Conservation (phyloP, 1,140 invertebrate genomes). For the Drosophila virilis region DNA sequence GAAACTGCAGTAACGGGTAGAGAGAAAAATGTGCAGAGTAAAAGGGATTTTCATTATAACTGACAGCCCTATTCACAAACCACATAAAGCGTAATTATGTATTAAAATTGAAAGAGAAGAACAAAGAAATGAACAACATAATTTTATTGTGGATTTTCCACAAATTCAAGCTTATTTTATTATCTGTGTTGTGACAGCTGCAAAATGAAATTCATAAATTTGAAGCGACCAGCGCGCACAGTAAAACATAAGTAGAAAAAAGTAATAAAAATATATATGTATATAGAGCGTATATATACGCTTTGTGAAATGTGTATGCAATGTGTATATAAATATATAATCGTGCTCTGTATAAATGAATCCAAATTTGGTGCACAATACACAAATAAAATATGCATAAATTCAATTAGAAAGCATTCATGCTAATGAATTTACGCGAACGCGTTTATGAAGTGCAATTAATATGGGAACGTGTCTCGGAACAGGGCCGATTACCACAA, state of each 20-base stretch:
- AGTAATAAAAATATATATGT: slow-evolving; percentile 8
- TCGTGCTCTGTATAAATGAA: slow-evolving; percentile 20
- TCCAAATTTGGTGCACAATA: slow-evolving; percentile 16
- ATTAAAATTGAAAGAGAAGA: slow-evolving; percentile 42
- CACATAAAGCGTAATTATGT: slow-evolving; percentile 67
- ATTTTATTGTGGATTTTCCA: slow-evolving; percentile 22
- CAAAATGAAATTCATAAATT: slow-evolving; percentile 59
- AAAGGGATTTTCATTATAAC: slow-evolving; percentile 37
- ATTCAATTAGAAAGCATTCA: slow-evolving; percentile 68
- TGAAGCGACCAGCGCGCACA: slow-evolving; percentile 14
- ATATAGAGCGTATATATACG: slow-evolving; percentile 16
- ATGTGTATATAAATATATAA: slow-evolving; percentile 21
- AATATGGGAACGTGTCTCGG: slow-evolving; percentile 64
- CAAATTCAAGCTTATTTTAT: slow-evolving; percentile 35
- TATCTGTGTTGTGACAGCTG: slow-evolving; percentile 68
- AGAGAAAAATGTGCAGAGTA: slow-evolving; percentile 25
- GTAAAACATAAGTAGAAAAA: not conserved
- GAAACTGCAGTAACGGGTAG: not conserved
- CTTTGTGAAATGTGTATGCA: not conserved
- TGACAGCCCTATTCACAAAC: slow-evolving; percentile 46
- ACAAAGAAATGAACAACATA: slow-evolving; percentile 9
- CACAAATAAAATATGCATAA: slow-evolving; percentile 57
- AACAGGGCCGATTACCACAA: slow-evolving; percentile 51
- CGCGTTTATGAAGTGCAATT: slow-evolving; percentile 60
- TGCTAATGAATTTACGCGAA: slow-evolving; percentile 63